Evolutionary conservation across 2,797 vertebrate genomes (phyloP), one percentile per base, ranked within the genome.

Genomic region (Rhincodon typus): DNA sequence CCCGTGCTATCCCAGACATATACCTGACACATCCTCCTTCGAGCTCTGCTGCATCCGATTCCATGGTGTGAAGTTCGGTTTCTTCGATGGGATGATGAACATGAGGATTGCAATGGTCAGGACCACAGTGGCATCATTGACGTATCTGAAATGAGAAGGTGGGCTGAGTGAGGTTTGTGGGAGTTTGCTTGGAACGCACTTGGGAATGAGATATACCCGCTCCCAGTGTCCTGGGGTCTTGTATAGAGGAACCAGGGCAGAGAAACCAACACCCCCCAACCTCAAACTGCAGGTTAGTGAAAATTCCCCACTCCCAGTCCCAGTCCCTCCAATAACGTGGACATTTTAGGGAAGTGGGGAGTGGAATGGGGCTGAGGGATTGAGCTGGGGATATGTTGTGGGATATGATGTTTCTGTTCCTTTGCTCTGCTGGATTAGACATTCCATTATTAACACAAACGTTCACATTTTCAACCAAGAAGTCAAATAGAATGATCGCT

Each of bases 121-220:
- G 0, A 98, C 98, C 94, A 98, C 98, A 0, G 98, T 99, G 96
- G 98, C 98, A 21, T 99, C 99, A 0, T 98, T 98, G 96, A 98
- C 98, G 27, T 98, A 99, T 96, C 99, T 99, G 96, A 77, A 94
- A 95, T 0, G 13, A 30, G 8, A 34, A 67, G 23, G 38, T 34
- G 17, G 30, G 66, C n/a, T 34, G 25, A 3, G 88, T 67, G 3
- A 13, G 23, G 34, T n/a, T 91, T 4, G 17, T 21, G 1, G 62
- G 23, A 3, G 0, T 1, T n/a, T 3, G 23, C 62, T 23, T 5
- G 62, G n/a, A 23, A 5, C 38, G 0, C 21, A 67, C 62, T 10
- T 19, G n/a, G 19, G 38, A 17, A 62, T 66, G 30, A 30, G 88
- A 30, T 10, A 74, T 34, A 13, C 0, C 23, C 6, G 15, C n/a